phyloP scores from a whole-genome alignment of 2,797 vertebrate species.

The Argentina silus region DNA sequence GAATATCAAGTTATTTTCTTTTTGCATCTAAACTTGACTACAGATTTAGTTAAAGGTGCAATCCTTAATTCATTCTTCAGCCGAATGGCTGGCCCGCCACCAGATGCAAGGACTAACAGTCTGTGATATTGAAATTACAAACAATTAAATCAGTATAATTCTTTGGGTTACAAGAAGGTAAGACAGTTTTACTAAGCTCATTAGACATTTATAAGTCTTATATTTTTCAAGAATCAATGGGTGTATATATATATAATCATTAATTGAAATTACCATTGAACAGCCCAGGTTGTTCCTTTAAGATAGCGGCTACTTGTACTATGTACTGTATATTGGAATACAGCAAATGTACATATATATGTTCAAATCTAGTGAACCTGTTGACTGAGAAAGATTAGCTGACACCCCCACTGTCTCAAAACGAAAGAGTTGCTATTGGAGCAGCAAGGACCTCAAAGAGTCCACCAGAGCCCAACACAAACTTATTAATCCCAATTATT shows the following conservation, averaged over 20 bases:
- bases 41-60: not conserved
- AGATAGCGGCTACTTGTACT: not conserved
- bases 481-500: conserved; percentile 52
- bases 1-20: not conserved
- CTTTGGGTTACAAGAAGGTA: too few relatives aligned
- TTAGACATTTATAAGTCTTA: too few relatives aligned
- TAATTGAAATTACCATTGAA: not conserved
- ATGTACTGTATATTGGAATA: not conserved
- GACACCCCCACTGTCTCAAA: conserved; percentile 9
- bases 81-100: too few relatives aligned
- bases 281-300: too few relatives aligned
- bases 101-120: too few relatives aligned
- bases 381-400: conserved; percentile 23
- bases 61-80: not conserved
- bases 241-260: not conserved
- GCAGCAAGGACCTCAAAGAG: conserved; percentile 16
- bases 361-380: not conserved
- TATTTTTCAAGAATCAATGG: too few relatives aligned
- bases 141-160: too few relatives aligned
- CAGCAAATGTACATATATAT: not conserved
- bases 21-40: too few relatives aligned
- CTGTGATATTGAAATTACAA: too few relatives aligned
- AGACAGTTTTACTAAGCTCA: too few relatives aligned
- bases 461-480: conserved; percentile 33
- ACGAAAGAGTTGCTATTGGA: conserved; percentile 33